Conservation (phyloP, 2,113 vertebrate genomes). For the Scortum barcoo region DNA sequence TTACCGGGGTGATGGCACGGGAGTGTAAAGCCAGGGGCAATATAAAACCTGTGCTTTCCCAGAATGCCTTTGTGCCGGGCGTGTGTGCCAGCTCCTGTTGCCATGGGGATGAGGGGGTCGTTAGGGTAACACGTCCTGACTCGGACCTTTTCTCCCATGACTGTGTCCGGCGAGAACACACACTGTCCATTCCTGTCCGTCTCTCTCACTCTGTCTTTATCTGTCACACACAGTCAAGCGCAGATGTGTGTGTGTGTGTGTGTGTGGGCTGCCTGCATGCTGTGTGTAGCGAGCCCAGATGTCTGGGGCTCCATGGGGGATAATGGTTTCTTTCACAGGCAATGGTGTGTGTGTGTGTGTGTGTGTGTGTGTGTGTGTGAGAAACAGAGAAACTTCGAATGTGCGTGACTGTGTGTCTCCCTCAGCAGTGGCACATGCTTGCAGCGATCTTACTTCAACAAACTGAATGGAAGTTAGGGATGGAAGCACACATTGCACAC, state of each 20-base stretch:
- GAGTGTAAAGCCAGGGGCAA: constrained; percentile 78
- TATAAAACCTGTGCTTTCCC: constrained; percentile 86
- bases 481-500: constrained; percentile 37
- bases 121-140: constrained; percentile 78
- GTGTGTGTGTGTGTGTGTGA: constrained; percentile 29
- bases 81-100: constrained; percentile 80
- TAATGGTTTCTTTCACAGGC: constrained; percentile 79
- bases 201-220: constrained; percentile 33
- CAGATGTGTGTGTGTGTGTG: constrained; percentile 35
- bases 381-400: constrained; percentile 1
- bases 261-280: constrained; percentile 48
- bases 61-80: constrained; percentile 80
- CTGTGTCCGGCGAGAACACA: constrained; percentile 38
- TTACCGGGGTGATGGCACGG: constrained; percentile 79
- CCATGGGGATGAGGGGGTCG: constrained; percentile 71
- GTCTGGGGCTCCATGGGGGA: constrained; percentile 67
- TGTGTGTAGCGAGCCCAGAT: constrained; percentile 72
- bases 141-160: constrained; percentile 73
- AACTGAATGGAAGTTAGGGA: constrained; percentile 35
- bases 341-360: constrained; percentile 36
- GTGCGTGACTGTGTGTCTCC: constrained; percentile 29
- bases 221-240: constrained; percentile 18
- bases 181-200: constrained; percentile 13
- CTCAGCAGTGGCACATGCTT: constrained; percentile 39
- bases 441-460: constrained; percentile 40